Percentiles rank a stretch among this genome's conserved stretches.
Conservation (phyloP, 2,797 vertebrate genomes). For the Prionace glauca region DNA sequence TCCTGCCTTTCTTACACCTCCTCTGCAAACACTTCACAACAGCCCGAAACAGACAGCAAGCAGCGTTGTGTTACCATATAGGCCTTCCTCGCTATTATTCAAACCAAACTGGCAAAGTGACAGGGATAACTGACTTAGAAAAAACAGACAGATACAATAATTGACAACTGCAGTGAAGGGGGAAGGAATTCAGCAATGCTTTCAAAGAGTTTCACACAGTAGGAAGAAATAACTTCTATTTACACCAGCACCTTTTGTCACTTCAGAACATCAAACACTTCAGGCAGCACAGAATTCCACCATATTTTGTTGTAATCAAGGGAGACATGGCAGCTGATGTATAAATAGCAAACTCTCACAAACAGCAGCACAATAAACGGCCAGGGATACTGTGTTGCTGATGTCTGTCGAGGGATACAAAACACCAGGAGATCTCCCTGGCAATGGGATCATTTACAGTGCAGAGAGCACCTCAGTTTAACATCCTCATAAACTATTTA, state of each 20-base stretch:
- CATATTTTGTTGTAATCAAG: neutral
- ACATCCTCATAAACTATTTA: neutral
- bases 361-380: neutral
- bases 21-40: neutral
- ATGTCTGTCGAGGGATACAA: neutral
- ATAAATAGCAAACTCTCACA: neutral
- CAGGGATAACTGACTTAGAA: neutral
- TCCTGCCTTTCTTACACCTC: neutral
- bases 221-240: neutral
- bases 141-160: neutral
- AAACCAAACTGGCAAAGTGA: neutral
- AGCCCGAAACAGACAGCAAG: neutral
- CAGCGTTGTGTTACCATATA: neutral
- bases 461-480: neutral
- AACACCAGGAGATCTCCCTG: neutral
- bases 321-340: neutral
- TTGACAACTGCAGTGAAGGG: neutral
- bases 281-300: no score
- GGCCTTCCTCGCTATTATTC: neutral
- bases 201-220: neutral
- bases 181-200: neutral
- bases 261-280: neutral
- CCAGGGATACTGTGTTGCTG: neutral
- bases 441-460: neutral
- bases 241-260: neutral